A percentile compares a stretch with the other conserved stretches of the same genome.
These are phyloP conservation scores for Pluvianellus socialis DNA, from an alignment of 2,113 vertebrate genomes.

Conservation along the genomic window DNA sequence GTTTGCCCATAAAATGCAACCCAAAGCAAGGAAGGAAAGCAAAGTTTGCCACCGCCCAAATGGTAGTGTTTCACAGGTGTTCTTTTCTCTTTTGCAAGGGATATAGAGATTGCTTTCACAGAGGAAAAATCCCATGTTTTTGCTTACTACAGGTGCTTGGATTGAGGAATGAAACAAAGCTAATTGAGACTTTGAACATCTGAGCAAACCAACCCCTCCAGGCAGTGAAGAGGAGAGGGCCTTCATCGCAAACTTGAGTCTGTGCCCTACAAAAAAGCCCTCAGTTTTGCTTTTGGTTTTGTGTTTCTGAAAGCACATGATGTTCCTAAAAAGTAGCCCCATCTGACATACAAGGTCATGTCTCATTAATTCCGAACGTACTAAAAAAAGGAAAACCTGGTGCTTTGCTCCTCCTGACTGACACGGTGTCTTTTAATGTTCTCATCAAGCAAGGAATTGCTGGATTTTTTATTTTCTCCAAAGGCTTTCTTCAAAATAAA, in stretches of 20 bases:
- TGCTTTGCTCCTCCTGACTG: background rate
- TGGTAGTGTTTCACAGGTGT: background rate
- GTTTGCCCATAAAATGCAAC: background rate
- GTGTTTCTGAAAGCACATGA: background rate
- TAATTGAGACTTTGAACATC: background rate
- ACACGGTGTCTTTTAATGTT: background rate
- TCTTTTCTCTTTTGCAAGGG: background rate
- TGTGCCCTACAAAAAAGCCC: background rate
- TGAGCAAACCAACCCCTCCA: background rate
- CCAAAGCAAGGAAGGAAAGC: background rate
- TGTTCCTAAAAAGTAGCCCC: background rate
- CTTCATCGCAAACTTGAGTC: background rate
- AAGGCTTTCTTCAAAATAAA: background rate
- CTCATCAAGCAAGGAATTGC: background rate
- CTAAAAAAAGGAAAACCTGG: background rate
- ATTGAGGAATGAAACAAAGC: background rate
- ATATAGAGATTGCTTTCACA: background rate
- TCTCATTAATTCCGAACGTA: background rate
- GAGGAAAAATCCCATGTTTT: rapidly evolving
- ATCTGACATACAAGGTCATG: background rate
- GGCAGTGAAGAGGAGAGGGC: background rate
- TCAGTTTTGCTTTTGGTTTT: background rate
- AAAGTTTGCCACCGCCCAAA: background rate
- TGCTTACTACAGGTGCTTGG: background rate
- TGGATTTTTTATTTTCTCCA: background rate